phyloP scores from a whole-genome alignment of 2,113 vertebrate species.

The Sebastes fasciatus region DNA sequence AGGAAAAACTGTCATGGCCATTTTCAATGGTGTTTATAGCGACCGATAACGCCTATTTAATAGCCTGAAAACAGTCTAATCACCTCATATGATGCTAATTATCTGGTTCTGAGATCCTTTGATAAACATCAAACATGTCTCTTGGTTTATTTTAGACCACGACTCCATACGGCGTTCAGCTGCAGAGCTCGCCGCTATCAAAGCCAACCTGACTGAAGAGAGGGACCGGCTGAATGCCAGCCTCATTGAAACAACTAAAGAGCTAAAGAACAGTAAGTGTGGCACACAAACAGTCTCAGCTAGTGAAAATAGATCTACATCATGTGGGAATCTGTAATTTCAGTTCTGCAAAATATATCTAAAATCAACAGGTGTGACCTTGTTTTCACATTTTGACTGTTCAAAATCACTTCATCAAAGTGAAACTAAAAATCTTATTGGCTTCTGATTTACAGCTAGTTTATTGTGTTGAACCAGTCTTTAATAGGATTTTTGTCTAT shows the following conservation, averaged over 20 bases:
- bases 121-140: not conserved
- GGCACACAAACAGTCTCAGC: not conserved
- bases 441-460: not conserved
- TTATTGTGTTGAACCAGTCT: not conserved
- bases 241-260: slow-evolving; percentile 1
- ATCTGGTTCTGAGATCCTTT: not conserved
- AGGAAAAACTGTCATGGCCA: too few species aligned
- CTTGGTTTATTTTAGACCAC: not conserved
- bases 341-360: not conserved
- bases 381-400: not conserved
- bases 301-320: not conserved
- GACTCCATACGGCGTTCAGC: not conserved
- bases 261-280: not conserved
- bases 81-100: not conserved
- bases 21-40: too few species aligned
- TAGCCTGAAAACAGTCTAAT: too few species aligned
- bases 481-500: not conserved
- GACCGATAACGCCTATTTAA: too few species aligned
- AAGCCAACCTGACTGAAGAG: not conserved
- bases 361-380: not conserved
- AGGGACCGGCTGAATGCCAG: slow-evolving; percentile 26
- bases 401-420: not conserved
- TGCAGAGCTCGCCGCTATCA: not conserved
- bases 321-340: not conserved
- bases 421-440: not conserved